Percentiles rank a stretch among this genome's conserved stretches.
Evolutionary conservation across 2,113 vertebrate species (phyloP).

Genomic region (Australoheros scitulus): DNA sequence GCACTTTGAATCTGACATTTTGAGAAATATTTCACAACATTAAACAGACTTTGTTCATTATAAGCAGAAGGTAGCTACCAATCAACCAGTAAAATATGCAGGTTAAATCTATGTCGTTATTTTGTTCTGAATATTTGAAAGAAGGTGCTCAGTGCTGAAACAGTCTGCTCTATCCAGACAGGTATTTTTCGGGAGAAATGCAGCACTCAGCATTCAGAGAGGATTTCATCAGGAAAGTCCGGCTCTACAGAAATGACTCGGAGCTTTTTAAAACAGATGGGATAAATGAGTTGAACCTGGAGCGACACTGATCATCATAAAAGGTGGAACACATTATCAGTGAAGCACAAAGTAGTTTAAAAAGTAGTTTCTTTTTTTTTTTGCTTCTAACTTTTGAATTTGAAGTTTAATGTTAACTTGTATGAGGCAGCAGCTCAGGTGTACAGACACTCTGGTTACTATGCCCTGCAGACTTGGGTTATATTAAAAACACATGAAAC

Average conservation of each 20-base stretch:
- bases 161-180: background rate
- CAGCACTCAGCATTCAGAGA: background rate
- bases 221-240: background rate
- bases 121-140: background rate
- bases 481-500: background rate
- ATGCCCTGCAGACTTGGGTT: background rate
- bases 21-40: background rate
- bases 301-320: background rate
- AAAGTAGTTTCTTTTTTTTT: background rate
- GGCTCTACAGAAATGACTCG: background rate
- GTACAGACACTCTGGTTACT: background rate
- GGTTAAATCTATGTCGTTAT: background rate
- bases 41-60: constrained; percentile 6
- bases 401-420: background rate
- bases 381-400: background rate
- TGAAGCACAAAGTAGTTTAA: background rate
- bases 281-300: background rate
- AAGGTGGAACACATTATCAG: background rate
- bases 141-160: background rate
- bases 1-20: constrained; percentile 38
- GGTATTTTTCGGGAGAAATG: background rate
- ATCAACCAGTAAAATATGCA: background rate
- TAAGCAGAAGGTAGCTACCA: background rate
- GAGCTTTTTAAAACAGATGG: background rate
- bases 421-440: background rate